Percentiles rank a stretch among this genome's conserved stretches.
phyloP scores from a whole-genome alignment of 92 coral and sea anemone genomes.

The Porites divaricata region DNA sequence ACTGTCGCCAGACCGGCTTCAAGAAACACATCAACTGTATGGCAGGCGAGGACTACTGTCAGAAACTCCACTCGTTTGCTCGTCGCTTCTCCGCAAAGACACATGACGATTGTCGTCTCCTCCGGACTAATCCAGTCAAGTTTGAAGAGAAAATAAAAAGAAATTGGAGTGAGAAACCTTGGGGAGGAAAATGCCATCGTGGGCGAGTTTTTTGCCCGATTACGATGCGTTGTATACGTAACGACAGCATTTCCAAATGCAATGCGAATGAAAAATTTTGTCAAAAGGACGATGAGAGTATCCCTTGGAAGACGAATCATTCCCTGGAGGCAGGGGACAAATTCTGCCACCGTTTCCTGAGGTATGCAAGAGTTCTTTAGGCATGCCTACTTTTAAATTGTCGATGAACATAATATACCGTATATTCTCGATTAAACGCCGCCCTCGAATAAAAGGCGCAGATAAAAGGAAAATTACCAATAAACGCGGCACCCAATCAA shows the following conservation, averaged over 20 bases:
- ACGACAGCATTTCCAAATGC: background rate
- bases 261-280: slow-evolving; percentile 9
- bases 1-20: slow-evolving; percentile 16
- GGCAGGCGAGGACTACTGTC: slow-evolving; percentile 20
- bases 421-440: background rate
- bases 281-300: background rate
- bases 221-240: slow-evolving; percentile 14
- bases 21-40: slow-evolving; percentile 13
- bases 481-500: too few relatives aligned
- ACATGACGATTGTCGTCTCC: slow-evolving; percentile 3
- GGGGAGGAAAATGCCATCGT: background rate
- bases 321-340: background rate
- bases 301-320: slow-evolving; percentile 24
- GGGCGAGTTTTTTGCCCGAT: slow-evolving; percentile 18
- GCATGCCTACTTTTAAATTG: background rate
- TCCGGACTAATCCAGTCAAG: background rate
- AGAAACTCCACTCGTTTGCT: background rate
- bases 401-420: background rate
- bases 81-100: background rate
- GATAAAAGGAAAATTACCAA: too few relatives aligned
- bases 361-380: background rate
- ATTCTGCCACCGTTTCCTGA: slow-evolving; percentile 23
- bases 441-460: background rate
- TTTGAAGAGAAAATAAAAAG: slow-evolving; percentile 1
- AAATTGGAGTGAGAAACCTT: background rate